Conservation (phyloP, 2,888 invertebrate species). For the Hetaerina titia region DNA sequence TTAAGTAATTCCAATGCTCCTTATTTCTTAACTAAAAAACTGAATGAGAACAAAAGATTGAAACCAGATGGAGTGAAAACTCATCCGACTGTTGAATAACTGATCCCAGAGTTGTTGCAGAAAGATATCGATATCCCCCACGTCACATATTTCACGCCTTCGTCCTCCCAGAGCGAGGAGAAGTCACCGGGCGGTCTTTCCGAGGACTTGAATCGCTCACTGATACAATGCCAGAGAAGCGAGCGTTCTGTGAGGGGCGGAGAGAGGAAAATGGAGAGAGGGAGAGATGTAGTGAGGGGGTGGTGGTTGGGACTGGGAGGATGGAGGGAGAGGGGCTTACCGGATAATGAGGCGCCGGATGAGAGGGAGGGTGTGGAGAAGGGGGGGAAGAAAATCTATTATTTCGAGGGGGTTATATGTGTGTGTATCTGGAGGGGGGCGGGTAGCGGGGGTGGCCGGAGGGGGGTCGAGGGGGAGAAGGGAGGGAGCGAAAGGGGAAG, state of each 20-base stretch:
- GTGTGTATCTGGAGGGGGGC: not conserved
- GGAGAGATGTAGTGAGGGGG: not conserved
- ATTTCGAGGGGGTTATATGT: constrained; percentile 34
- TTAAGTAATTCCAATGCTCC: no score
- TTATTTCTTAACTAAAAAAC: no score
- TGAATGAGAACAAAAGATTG: no score
- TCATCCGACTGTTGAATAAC: not conserved
- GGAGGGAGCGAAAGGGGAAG: not conserved
- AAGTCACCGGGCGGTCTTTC: not conserved
- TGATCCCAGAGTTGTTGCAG: not conserved
- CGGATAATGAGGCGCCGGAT: not conserved
- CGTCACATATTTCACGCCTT: not conserved
- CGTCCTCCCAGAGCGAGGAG: not conserved
- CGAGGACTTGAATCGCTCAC: not conserved
- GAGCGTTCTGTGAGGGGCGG: not conserved
- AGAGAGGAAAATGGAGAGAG: not conserved
- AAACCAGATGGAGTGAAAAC: not conserved
- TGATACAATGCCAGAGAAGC: no score
- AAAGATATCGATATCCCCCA: not conserved
- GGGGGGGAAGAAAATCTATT: not conserved
- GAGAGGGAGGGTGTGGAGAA: not conserved
- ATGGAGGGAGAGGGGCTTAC: not conserved
- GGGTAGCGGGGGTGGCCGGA: not conserved
- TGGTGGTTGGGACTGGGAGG: not conserved
- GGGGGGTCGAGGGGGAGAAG: not conserved